Evolutionary conservation across 2,888 invertebrate genomes (phyloP), one percentile per base, ranked within the genome.

Genomic region (Trisateles emortualis): DNA sequence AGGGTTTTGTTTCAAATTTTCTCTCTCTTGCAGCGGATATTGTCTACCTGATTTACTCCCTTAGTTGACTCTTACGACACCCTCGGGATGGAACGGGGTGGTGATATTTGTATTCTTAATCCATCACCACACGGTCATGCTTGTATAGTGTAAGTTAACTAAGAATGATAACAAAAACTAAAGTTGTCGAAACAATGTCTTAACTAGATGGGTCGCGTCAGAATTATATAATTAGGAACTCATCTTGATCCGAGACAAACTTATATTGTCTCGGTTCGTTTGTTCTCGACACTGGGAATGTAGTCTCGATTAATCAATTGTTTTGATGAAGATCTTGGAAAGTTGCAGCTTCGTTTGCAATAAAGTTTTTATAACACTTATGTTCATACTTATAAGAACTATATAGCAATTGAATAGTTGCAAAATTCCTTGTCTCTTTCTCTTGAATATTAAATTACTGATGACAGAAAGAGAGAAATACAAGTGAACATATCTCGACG

Each of bases 181-280:
- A 70, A 64, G 44, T 64, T 57, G 42, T 52, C 35, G 62, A 54
- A 74, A 66, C 71, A 67, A 46, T 60, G 49, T 57, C 48, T 56
- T 60, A 68, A 64, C 62, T 66, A 68, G 63, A 63, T 65, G 58
- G 63, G 59, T 71, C 38, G 57, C 46, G 61, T 64, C 61, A 67
- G 52, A 72, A 76, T 78, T 71, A 72, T 65, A 69, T 79, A 83
- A 84, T 84, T 81, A 84, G 72, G 66, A 79, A 75, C 79, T 81
- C 79, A 79, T 81, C 70, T 67, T 72, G 64, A 75, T 60, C 61
- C 33, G 72, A 79, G 71, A 77, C 74, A 75, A 84, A 86, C 80
- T 84, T 83, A 74, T 79, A 81, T 82, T 83, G 80, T 81, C 74
- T 71, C 74, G 64, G 58, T 72, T 69, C 62, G 66, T 63, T 78